Base-by-base conservation (phyloP, 1,140 invertebrate genomes). In the Heliconius congener region DNA sequence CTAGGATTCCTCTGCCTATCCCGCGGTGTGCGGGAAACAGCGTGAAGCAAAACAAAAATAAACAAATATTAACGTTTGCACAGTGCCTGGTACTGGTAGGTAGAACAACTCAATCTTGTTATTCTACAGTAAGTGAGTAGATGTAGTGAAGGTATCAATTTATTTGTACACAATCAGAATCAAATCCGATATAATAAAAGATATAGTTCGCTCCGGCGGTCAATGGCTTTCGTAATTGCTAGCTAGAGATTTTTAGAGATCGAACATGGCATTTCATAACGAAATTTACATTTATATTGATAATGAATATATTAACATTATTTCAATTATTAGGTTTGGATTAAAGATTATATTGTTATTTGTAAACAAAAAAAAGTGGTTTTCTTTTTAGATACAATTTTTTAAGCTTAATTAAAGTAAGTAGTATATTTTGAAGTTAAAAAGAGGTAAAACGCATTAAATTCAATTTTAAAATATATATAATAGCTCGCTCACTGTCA, bases 191-290 rank as follows among this genome's bases (percentile, higher is more conserved):
- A 42, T 71, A 80, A 73, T 81, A 81, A 81, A 81, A 81, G 66
- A 85, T 84, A 83, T 80, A 81, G 83, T 79, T 66, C 74, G 73
- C 74, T 73, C 73, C 74, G 71, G 74, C 81, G 81, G 83, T 86
- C 85, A 82, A 78, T 76, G 83, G 74, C 83, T 82, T 50, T 75
- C 55, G 78, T 84, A 83, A 86, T 84, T 81, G 82, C 74, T 60
- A 74, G 39, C 34, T 18, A 4, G 11, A 73, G 37, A 52, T 73
- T 73, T 73, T 71, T 34, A 19, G 60, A 66, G 60, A 66, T 66
- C 60, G 60, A 30, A 66, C 23, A 30, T 16, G 6, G 60, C 57
- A 30, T 66, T 30, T 66, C 23, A 66, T 66, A 66, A 66, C 30
- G 27, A 66, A 66, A 66, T 66, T 66, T 66, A 66, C 60, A 66